Evolutionary conservation across 2,797 vertebrate genomes (phyloP).

Genomic region (Dendrocincla tyrannina): DNA sequence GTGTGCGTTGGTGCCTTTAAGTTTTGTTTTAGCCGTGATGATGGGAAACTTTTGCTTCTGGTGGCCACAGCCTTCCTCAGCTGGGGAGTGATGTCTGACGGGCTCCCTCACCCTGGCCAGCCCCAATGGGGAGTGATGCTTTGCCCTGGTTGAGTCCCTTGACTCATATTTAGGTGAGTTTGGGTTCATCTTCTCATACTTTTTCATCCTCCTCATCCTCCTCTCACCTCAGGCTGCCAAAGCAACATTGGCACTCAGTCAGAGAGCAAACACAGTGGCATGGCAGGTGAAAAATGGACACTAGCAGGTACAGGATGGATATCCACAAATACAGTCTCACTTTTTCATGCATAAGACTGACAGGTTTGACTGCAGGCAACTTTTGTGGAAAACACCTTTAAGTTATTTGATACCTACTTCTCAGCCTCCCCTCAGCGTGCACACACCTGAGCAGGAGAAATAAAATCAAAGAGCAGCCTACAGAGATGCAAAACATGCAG

Average conservation of each 20-base stretch:
- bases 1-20: not conserved
- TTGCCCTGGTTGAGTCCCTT: not conserved
- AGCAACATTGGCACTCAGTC: not conserved
- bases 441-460: not conserved
- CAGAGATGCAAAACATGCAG: not conserved
- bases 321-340: not conserved
- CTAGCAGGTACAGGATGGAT: not conserved
- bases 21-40: fast-evolving
- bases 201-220: not conserved
- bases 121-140: fast-evolving
- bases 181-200: not conserved
- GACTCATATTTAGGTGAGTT: not conserved
- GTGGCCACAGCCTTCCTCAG: not conserved
- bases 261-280: not conserved
- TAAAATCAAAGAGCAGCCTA: not conserved
- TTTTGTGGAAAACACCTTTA: not conserved
- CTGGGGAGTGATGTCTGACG: fast-evolving
- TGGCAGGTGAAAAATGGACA: not conserved
- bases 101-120: not conserved
- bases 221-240: not conserved
- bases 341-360: not conserved
- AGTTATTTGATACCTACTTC: not conserved
- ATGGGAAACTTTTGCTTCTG: not conserved
- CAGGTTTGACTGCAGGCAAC: not conserved
- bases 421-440: not conserved